Percentiles rank a stretch among this genome's conserved stretches.
These are phyloP conservation scores for Pristionchus fissidentatus DNA, from an alignment of 2,888 invertebrate species.

Conservation along the genomic window DNA sequence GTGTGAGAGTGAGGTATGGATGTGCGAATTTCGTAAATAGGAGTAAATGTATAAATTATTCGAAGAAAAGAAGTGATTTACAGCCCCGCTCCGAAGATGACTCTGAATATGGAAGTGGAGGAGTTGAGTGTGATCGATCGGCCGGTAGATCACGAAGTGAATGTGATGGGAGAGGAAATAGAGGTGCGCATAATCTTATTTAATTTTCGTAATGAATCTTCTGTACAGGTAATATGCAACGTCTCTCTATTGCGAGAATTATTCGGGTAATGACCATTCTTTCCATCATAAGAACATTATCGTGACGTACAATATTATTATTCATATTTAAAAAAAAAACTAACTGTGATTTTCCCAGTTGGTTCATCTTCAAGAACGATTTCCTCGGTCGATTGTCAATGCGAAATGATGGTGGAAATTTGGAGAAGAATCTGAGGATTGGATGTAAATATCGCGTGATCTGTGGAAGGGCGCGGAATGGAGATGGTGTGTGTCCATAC, in stretches of 20 bases:
- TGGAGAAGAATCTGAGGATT: too few relatives aligned
- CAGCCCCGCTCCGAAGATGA: too few relatives aligned
- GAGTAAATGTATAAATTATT: too few relatives aligned
- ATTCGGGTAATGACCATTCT: background rate
- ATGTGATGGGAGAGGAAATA: background rate
- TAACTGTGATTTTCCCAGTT: too few relatives aligned
- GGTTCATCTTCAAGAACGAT: background rate
- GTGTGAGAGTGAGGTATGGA: background rate
- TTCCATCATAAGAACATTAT: background rate
- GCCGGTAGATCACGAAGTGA: slow-evolving; percentile 1
- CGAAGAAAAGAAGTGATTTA: background rate
- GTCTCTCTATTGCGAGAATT: background rate
- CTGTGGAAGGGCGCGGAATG: too few relatives aligned
- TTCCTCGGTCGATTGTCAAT: slow-evolving; percentile 3
- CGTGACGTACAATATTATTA: too few relatives aligned
- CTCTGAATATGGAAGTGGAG: background rate
- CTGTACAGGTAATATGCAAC: background rate
- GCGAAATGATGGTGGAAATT: too few relatives aligned
- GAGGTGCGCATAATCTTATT: background rate
- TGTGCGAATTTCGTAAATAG: too few relatives aligned
- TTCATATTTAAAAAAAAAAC: background rate
- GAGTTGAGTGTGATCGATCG: background rate
- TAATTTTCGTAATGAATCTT: background rate
- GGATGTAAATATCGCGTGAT: too few relatives aligned
- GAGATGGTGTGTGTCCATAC: too few relatives aligned